Conservation (phyloP, 2,888 invertebrate species). For the Pristionchus mayeri region DNA sequence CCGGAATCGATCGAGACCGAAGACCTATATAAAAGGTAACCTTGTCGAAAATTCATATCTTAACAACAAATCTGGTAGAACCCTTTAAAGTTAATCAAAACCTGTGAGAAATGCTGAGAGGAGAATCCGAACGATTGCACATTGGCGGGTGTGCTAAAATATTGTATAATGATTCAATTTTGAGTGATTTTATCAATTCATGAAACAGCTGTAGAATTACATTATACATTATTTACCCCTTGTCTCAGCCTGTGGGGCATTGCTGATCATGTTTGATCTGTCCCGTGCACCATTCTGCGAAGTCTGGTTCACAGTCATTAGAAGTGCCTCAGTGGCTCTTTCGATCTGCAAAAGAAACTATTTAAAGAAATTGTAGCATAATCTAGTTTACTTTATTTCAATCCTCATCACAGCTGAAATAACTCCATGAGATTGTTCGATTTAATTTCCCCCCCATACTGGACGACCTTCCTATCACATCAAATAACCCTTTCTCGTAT, state of each 20-base stretch:
- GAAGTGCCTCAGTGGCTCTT: not conserved
- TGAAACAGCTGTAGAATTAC: too few species aligned
- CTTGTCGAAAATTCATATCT: not conserved
- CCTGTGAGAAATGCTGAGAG: constrained; percentile 8
- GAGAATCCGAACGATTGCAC: not conserved
- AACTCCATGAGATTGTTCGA: too few species aligned
- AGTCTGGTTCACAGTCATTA: not conserved
- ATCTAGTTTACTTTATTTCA: too few species aligned
- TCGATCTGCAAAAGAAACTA: too few species aligned
- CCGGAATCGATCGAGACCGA: constrained; percentile 39
- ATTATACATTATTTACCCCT: not conserved
- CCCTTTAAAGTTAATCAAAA: not conserved
- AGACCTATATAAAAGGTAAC: not conserved
- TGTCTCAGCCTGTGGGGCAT: not conserved
- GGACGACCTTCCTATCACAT: constrained; percentile 1
- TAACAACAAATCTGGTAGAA: not conserved
- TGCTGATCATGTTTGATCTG: not conserved
- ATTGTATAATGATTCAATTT: too few species aligned
- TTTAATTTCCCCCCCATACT: too few species aligned
- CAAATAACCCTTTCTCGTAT: not conserved
- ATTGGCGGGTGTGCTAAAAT: not conserved
- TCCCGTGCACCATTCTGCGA: too few species aligned
- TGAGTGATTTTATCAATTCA: too few species aligned
- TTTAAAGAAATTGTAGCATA: too few species aligned
- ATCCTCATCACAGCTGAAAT: too few species aligned